These are phyloP conservation scores for Plusia festucae DNA, from an alignment of 2,888 invertebrate genomes.

Conservation along the genomic window DNA sequence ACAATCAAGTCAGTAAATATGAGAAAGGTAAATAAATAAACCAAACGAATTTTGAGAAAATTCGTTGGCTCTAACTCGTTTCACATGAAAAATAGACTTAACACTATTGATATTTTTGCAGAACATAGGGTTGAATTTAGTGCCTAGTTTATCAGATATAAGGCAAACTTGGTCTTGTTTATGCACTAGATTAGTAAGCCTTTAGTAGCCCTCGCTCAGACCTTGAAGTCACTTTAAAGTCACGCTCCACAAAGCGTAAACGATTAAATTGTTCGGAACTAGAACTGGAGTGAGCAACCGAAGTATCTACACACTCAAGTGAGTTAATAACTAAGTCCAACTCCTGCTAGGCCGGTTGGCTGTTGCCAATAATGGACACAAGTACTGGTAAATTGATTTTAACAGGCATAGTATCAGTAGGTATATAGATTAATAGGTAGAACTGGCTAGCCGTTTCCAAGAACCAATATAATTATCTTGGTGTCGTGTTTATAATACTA, in stretches of 20 bases:
- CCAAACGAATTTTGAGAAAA: no score
- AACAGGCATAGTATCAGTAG: neutral
- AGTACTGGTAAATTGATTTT: slow-evolving; percentile 8
- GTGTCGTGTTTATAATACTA: neutral
- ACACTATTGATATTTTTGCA: no score
- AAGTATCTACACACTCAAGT: slow-evolving; percentile 31
- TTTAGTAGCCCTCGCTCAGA: neutral
- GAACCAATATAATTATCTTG: neutral
- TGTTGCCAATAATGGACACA: slow-evolving; percentile 9
- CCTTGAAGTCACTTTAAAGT: slow-evolving; percentile 4
- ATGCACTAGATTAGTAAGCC: neutral
- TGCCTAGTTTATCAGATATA: neutral
- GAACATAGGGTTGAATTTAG: no score
- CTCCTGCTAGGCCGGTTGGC: slow-evolving; percentile 11
- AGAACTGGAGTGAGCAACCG: slow-evolving; percentile 24
- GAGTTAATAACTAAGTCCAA: slow-evolving; percentile 29
- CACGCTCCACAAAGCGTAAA: slow-evolving; percentile 18
- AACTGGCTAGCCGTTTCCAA: neutral
- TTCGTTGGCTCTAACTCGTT: no score
- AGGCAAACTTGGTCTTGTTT: neutral
- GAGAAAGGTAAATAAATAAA: no score
- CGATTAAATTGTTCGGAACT: slow-evolving; percentile 46
- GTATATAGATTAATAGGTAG: neutral
- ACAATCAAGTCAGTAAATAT: no score
- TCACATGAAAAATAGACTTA: no score